Conservation (phyloP, 1,140 invertebrate species). For the Fopius arisanus region DNA sequence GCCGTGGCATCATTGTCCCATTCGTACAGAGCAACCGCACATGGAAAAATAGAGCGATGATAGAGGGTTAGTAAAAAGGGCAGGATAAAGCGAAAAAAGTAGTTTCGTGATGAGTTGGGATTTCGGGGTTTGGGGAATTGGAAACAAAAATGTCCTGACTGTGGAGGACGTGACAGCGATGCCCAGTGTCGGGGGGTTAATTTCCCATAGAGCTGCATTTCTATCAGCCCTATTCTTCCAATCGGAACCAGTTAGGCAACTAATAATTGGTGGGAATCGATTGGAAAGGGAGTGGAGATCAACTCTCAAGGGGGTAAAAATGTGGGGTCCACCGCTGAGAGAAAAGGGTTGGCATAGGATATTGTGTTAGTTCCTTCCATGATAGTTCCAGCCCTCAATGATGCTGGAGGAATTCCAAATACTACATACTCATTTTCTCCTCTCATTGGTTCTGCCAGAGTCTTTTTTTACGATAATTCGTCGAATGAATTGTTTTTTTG, state of each 20-base stretch:
- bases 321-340: neutral
- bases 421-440: too few relatives aligned
- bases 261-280: conserved; percentile 44
- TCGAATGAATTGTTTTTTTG: too few relatives aligned
- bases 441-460: too few relatives aligned
- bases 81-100: neutral
- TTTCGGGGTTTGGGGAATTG: conserved; percentile 1
- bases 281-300: conserved; percentile 7
- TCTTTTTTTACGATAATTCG: too few relatives aligned
- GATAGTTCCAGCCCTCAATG: neutral
- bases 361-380: conserved; percentile 27
- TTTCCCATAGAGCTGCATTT: conserved; percentile 39
- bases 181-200: conserved; percentile 27
- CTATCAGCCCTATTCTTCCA: conserved; percentile 42
- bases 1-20: conserved; percentile 28
- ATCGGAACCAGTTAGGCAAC: conserved; percentile 42
- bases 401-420: conserved; percentile 11
- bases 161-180: conserved; percentile 35
- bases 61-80: neutral
- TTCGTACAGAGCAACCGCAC: conserved; percentile 16
- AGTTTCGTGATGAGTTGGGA: neutral
- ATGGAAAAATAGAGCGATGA: conserved; percentile 23
- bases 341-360: conserved; percentile 3
- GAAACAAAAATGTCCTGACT: conserved; percentile 37
- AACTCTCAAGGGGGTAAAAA: conserved; percentile 16